phyloP scores from a whole-genome alignment of 2,888 invertebrate species.

The Leptarthrus brevirostris region DNA sequence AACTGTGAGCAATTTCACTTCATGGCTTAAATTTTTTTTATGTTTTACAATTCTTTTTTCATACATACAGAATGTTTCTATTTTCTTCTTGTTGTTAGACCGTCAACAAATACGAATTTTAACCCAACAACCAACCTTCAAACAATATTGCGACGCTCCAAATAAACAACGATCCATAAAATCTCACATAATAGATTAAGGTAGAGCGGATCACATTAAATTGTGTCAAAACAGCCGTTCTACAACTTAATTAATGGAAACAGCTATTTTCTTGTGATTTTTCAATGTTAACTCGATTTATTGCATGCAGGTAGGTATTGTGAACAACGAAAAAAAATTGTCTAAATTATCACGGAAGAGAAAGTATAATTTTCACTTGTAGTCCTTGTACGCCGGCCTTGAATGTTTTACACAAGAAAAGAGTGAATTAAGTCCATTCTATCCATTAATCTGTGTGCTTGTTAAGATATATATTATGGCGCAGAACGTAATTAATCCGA shows the following conservation, averaged over 20 bases:
- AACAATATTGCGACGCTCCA: background rate
- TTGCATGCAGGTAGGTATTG: background rate
- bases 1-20: too few relatives aligned
- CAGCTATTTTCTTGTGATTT: background rate
- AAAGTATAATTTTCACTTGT: conserved; percentile 46
- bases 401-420: conserved; percentile 14
- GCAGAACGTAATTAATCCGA: conserved; percentile 16
- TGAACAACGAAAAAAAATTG: background rate
- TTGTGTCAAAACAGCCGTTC: background rate
- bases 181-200: background rate
- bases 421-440: conserved; percentile 7
- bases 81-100: too few relatives aligned
- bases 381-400: conserved; percentile 45
- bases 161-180: background rate
- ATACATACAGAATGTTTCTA: too few relatives aligned
- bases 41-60: too few relatives aligned
- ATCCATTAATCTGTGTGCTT: background rate
- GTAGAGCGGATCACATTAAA: background rate
- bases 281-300: conserved; percentile 39
- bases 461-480: conserved; percentile 1
- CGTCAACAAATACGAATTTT: too few relatives aligned
- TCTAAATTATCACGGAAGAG: conserved; percentile 42
- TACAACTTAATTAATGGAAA: background rate
- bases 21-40: too few relatives aligned
- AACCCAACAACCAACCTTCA: too few relatives aligned